Conservation (phyloP, 2,113 vertebrate genomes). For the Sinocyclocheilus grahami region DNA sequence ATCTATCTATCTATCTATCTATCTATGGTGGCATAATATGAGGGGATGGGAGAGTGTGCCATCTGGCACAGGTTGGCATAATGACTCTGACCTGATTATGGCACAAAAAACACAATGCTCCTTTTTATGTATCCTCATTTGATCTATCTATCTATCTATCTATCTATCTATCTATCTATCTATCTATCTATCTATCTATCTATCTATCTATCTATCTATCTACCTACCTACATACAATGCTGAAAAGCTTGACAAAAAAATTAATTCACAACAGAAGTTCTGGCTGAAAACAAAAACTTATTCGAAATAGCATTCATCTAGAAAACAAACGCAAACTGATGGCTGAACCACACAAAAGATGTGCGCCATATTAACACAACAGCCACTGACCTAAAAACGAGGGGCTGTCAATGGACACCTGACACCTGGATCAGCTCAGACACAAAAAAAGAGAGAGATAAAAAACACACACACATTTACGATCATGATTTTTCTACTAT, state of each 20-base stretch:
- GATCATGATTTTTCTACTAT: not conserved
- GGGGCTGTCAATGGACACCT: not conserved
- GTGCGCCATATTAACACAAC: constrained; percentile 18
- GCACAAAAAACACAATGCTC: not conserved
- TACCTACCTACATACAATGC: not conserved
- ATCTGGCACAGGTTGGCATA: constrained; percentile 17
- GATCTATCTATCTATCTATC: not conserved
- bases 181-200: not conserved
- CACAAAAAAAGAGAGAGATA: too few species aligned
- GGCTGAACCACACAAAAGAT: not conserved
- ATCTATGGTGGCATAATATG: not conserved
- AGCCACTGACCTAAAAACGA: constrained; percentile 20
- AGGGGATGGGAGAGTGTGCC: not conserved
- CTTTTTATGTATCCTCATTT: not conserved
- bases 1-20: too few species aligned
- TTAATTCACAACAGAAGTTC: not conserved
- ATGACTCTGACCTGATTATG: constrained; percentile 19
- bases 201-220: too few species aligned
- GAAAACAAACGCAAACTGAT: not conserved
- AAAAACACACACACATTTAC: not conserved
- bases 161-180: not conserved
- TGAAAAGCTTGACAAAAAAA: not conserved
- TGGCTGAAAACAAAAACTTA: not conserved
- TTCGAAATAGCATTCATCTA: not conserved
- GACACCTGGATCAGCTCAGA: constrained; percentile 16